A percentile compares a stretch with the other conserved stretches of the same genome.
phyloP scores from a whole-genome alignment of 1,140 invertebrate species.

The Cardiocondyla obscurior region DNA sequence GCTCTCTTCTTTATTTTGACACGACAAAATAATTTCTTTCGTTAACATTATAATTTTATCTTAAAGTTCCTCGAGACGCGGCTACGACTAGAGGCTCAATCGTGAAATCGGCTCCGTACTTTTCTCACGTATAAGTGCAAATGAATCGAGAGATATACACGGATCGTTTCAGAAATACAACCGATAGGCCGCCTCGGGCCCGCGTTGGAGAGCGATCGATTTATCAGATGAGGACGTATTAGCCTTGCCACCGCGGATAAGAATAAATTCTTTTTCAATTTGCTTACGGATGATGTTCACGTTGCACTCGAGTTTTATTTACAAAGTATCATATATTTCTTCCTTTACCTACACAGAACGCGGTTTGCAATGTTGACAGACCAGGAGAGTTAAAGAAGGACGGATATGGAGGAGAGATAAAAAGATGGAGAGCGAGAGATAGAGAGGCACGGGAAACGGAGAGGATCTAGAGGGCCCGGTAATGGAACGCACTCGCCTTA shows the following conservation, averaged over 20 bases:
- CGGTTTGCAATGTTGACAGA: conserved; percentile 3
- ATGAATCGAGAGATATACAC: not conserved
- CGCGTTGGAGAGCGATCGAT: not conserved
- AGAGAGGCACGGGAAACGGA: conserved; percentile 2
- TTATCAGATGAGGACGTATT: conserved; percentile 8
- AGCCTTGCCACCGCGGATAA: conserved; percentile 8
- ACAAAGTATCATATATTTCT: conserved; percentile 8
- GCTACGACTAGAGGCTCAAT: too few relatives aligned
- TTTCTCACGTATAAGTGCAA: not conserved
- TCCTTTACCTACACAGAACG: not conserved
- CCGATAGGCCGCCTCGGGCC: not conserved
- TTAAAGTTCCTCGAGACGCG: not conserved
- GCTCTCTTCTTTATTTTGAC: not conserved
- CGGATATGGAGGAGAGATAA: not conserved
- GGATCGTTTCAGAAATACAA: conserved; percentile 13
- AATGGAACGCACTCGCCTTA: conserved; percentile 66
- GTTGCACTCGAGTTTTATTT: conserved; percentile 51
- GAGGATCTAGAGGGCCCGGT: conserved; percentile 42
- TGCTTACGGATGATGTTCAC: not conserved
- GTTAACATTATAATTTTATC: conserved; percentile 1
- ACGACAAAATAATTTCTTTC: not conserved
- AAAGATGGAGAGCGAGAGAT: conserved; percentile 4
- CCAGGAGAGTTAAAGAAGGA: not conserved
- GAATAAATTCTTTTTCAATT: conserved; percentile 18
- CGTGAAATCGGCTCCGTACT: not conserved